Base-by-base conservation (phyloP, 37 sponge, comb jelly and placozoan species). In the Aplysina aerophoba region DNA sequence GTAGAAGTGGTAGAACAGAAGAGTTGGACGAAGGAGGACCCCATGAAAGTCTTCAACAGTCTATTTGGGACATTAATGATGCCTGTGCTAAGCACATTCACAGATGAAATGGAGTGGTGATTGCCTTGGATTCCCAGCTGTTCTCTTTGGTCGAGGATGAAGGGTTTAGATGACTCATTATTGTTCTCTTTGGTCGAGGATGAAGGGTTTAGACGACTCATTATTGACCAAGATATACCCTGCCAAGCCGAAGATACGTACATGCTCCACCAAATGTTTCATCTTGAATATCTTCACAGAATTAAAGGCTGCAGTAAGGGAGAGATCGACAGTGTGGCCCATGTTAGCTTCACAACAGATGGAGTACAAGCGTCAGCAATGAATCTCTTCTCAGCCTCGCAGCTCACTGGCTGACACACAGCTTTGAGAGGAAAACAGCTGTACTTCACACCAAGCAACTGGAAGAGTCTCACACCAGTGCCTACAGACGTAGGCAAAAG, bases 241-340 rank as follows among this genome's bases (percentile, higher is more conserved):
- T 84, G 22, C 84, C 84, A 59, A 88, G 89, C 65, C 73, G 89
- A 88, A 83, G 73, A 44, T 82, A 88, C n/a, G n/a, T n/a, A n/a
- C n/a, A n/a, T n/a, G n/a, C 28, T 58, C 84, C 15, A 83, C 83
- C 14, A 84, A 88, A 39, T 75, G 30, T 55, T 55, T 73, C 25
- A 16, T 88, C 12, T 78, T 84, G 59, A 12, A 33, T 11, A 73
- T 82, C 5, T 41, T 59, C 41, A 37, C 35, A 33, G 62, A 66
- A 36, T 39, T 88, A 21, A 30, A 19, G 34, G 37, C 81, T 34
- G 33, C 24, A 50, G 77, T 88, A 27, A 31, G 30, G 78, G 19
- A 64, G 37, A 71, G n/a, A 22, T 83, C 13, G 56, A 58, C 16
- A 27, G 22, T 57, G 60, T 35, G 19, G 25, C 38, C 56, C 60